A percentile compares a stretch with the other conserved stretches of the same genome.
Conservation (phyloP, 2,113 vertebrate species). For the Australoheros scitulus region DNA sequence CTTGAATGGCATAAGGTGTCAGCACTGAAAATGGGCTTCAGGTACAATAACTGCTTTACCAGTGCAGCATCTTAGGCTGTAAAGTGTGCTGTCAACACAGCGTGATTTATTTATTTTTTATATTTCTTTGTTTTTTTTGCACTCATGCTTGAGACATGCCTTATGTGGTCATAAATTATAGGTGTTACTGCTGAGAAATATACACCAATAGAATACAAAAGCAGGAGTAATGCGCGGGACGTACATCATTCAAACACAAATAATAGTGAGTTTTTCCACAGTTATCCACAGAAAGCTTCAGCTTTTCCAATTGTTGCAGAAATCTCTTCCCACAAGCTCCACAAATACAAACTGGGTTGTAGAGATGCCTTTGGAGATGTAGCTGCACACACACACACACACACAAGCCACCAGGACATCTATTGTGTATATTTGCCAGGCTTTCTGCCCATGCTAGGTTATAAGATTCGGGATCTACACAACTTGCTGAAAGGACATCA, state of each 20-base stretch:
- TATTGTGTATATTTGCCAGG: background rate
- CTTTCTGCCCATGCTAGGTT: background rate
- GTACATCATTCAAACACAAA: background rate
- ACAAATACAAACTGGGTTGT: background rate
- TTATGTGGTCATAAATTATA: background rate
- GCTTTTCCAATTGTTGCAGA: background rate
- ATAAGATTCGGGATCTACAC: background rate
- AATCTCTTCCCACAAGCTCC: background rate
- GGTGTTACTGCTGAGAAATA: constrained; percentile 1
- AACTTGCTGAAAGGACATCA: background rate
- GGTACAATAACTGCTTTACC: background rate
- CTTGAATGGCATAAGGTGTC: background rate
- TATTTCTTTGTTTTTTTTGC: too few relatives aligned
- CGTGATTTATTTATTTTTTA: background rate
- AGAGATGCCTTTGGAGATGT: background rate
- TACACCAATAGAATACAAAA: background rate
- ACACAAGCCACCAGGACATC: rapidly evolving
- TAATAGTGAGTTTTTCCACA: background rate
- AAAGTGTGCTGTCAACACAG: background rate
- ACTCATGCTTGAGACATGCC: background rate
- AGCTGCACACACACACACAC: background rate
- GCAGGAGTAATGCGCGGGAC: background rate
- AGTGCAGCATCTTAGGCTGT: background rate
- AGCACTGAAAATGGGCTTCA: background rate
- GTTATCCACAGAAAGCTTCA: background rate